phyloP scores from a whole-genome alignment of 2,113 vertebrate genomes.

The Ailurus styani region DNA sequence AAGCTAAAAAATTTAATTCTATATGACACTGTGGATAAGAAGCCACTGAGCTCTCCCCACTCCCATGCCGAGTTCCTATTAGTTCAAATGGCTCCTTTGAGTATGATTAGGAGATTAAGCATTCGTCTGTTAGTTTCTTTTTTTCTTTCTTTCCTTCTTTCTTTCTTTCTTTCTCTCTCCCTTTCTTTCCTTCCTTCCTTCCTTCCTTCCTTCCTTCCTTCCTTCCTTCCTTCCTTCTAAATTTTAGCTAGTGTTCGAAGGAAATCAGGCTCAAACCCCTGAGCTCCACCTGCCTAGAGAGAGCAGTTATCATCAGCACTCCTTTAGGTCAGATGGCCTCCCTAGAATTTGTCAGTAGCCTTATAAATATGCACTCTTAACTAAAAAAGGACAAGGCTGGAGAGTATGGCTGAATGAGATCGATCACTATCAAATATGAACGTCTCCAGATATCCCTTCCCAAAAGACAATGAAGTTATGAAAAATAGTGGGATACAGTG shows the following conservation, averaged over 20 bases:
- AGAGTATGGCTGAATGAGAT: background rate
- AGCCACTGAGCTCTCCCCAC: background rate
- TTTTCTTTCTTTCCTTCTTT: background rate
- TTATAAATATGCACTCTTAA: background rate
- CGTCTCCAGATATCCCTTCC: background rate
- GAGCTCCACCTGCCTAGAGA: background rate
- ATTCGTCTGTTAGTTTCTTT: background rate
- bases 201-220: too few relatives aligned
- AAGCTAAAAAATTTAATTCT: background rate
- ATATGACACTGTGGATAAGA: background rate
- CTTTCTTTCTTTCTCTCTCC: background rate
- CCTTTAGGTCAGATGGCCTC: background rate
- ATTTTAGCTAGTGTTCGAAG: background rate
- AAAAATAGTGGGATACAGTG: background rate
- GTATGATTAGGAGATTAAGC: background rate
- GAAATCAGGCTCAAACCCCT: background rate
- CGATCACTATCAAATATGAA: background rate
- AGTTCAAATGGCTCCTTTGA: background rate
- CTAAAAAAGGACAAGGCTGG: background rate
- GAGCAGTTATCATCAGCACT: background rate
- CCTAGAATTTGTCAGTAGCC: background rate
- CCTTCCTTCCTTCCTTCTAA: background rate
- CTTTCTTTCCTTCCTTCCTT: background rate
- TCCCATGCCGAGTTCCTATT: background rate
- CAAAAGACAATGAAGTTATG: background rate